phyloP scores from a whole-genome alignment of 1,140 invertebrate genomes.

The Pseudomyrmex dendroicus region DNA sequence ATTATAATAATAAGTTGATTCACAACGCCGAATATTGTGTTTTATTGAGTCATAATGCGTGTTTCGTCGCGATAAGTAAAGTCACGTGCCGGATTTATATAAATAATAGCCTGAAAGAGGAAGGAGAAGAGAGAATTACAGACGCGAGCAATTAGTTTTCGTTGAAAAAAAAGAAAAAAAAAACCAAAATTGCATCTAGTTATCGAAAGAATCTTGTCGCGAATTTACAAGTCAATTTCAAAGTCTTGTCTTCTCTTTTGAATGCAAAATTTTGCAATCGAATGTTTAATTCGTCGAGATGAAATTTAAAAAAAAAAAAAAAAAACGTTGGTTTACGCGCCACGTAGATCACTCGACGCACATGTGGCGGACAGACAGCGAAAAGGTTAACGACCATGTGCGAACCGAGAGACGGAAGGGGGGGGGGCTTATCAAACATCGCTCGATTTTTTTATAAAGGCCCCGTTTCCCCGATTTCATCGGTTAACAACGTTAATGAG shows the following conservation, averaged over 20 bases:
- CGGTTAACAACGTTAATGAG: constrained; percentile 41
- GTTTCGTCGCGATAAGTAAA: constrained; percentile 38
- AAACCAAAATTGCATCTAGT: no score
- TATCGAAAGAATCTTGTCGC: no score
- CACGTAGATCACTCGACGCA: neutral
- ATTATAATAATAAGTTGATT: constrained; percentile 56
- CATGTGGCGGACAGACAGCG: neutral
- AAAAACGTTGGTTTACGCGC: no score
- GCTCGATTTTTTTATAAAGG: constrained; percentile 58
- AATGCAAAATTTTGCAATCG: no score
- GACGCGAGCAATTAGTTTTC: constrained; percentile 9
- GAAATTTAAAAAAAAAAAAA: no score
- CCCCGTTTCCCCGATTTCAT: constrained; percentile 64
- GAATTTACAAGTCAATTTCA: no score
- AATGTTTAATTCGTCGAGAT: no score
- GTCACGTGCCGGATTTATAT: constrained; percentile 6
- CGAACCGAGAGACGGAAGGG: neutral
- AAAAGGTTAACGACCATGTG: constrained; percentile 10
- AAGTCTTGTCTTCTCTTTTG: no score
- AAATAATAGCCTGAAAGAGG: neutral
- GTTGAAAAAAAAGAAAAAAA: no score
- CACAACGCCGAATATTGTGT: constrained; percentile 36
- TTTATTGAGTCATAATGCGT: constrained; percentile 45
- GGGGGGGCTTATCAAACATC: constrained; percentile 44
- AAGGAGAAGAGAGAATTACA: neutral